Base-by-base conservation (phyloP, 2,113 vertebrate genomes). In the Dolichotis patagonum region DNA sequence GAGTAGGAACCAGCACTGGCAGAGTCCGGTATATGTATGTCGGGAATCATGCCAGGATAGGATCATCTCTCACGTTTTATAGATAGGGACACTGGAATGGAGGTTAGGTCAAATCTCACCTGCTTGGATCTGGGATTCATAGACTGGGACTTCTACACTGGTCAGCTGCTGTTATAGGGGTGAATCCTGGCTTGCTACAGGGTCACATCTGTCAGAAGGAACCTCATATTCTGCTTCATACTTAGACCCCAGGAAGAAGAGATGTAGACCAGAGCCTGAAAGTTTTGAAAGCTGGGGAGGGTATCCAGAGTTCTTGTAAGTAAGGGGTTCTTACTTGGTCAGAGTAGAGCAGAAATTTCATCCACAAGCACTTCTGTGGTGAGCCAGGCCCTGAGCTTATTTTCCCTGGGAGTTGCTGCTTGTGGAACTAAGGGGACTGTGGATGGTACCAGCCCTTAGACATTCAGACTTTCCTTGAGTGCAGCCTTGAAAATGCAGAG, bases 401-500 rank as follows among this genome's bases (percentile, higher is more conserved):
- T 69, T 38, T 43, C 41, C n/a, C 81, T 2, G 38, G 67, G n/a
- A 41, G 20, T 73, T 35, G 7, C 56, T 24, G 11, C 80, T 82
- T 46, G 69, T 81, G n/a, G 83, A 56, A 24, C 63, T 30, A 5
- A 77, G 26, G 8, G 56, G 46, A 69, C 12, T 49, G 3, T 43
- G 81, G 60, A 11, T 0, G 62, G 87, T 73, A 80, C n/a, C 60
- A 90, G 54, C 26, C 46, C 62, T 41, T 22, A 65, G 67, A 28
- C 81, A 62, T 56, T 93, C 38, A 67, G 13, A 85, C 67, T 92
- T 93, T 75, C 85, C 69, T 49, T 62, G 75, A 71, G 58, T 94
- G 69, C n/a, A n/a, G 19, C 93, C 75, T 94, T 90, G 85, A 69
- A 67, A 84, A 84, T 35, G 17, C 85, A 89, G 54, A 96, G n/a